phyloP scores from a whole-genome alignment of 2,113 vertebrate genomes.

The Colaptes auratus region DNA sequence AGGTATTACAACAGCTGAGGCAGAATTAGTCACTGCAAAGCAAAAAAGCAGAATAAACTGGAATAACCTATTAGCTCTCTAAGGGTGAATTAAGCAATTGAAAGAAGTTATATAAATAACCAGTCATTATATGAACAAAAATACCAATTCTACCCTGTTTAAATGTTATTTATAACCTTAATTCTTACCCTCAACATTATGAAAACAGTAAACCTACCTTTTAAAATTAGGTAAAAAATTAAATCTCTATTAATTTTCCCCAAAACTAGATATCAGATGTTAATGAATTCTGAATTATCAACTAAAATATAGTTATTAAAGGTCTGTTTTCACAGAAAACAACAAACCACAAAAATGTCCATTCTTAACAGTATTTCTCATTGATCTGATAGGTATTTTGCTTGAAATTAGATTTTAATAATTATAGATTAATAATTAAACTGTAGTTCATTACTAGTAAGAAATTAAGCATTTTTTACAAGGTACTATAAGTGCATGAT shows the following conservation, averaged over 20 bases:
- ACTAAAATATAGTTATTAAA: not conserved
- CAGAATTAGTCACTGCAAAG: conserved; percentile 54
- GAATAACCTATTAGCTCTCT: not conserved
- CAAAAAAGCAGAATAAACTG: conserved; percentile 30
- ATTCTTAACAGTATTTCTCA: not conserved
- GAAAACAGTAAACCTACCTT: not conserved
- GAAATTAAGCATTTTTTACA: not conserved
- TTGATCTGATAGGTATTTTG: not conserved
- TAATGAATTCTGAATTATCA: not conserved
- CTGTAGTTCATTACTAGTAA: not conserved
- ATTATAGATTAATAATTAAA: not conserved
- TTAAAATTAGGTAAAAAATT: not conserved
- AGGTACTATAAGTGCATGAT: not conserved
- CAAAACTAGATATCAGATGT: not conserved
- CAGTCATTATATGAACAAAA: not conserved
- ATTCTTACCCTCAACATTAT: not conserved
- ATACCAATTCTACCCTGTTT: not conserved
- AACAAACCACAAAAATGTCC: not conserved
- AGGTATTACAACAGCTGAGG: conserved; percentile 36
- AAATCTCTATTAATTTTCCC: not conserved
- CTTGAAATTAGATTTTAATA: not conserved
- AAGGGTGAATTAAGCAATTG: conserved; percentile 9
- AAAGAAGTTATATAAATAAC: conserved; percentile 1
- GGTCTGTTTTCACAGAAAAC: not conserved
- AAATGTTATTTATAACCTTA: not conserved